A percentile compares a stretch with the other conserved stretches of the same genome.
Evolutionary conservation across 2,797 vertebrate species (phyloP).

Genomic region (Sebastes itinus): DNA sequence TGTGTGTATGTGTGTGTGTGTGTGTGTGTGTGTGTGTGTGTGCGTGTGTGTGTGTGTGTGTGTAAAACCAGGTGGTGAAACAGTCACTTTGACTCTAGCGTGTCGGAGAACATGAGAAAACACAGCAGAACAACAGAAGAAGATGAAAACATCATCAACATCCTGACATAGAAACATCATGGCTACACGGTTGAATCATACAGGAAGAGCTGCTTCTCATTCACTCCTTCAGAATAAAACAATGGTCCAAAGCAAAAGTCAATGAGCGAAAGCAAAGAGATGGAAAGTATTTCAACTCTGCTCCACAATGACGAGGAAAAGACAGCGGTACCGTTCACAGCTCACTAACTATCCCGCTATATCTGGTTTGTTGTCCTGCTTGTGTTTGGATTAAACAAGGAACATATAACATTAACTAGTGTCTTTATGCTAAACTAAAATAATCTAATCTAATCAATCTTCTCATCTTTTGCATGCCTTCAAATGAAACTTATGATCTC

Average conservation of each 20-base stretch:
- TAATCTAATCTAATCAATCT: not conserved
- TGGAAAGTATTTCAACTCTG: constrained; percentile 7
- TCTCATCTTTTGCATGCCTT: not conserved
- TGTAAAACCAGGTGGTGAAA: not conserved
- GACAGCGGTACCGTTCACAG: not conserved
- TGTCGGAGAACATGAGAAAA: not conserved
- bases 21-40: not conserved
- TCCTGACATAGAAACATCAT: not conserved
- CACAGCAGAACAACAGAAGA: constrained; percentile 24
- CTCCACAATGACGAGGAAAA: not conserved
- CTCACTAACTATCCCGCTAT: not conserved
- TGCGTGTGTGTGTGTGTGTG: no score
- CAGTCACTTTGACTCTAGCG: not conserved
- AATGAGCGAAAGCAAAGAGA: constrained; percentile 10
- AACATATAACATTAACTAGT: not conserved
- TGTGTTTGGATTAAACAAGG: not conserved
- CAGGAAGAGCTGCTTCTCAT: constrained; percentile 21
- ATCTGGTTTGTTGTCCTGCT: not conserved
- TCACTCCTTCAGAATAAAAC: constrained; percentile 34
- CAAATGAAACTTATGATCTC: no score
- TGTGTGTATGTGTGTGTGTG: not conserved
- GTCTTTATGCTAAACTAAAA: not conserved
- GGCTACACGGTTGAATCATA: not conserved
- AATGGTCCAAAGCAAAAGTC: constrained; percentile 26
- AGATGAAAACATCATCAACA: constrained; percentile 23